Conservation (phyloP, 1,140 invertebrate genomes). For the Temnothorax longispinosus region DNA sequence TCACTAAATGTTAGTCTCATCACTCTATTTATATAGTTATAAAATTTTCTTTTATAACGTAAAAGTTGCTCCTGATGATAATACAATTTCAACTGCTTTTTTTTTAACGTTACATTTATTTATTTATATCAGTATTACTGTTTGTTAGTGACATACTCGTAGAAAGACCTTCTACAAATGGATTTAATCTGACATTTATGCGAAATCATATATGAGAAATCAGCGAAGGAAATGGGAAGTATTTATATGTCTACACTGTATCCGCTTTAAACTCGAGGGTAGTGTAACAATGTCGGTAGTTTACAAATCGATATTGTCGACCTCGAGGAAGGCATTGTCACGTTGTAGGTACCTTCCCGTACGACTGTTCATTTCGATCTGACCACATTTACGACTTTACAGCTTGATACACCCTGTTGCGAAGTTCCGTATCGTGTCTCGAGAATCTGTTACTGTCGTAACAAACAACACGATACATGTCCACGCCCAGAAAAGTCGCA, state of each 20-base stretch:
- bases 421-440: slow-evolving; percentile 27
- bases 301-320: slow-evolving; percentile 68
- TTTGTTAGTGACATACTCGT: neutral
- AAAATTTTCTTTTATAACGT: neutral
- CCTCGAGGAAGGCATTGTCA: slow-evolving; percentile 62
- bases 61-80: neutral
- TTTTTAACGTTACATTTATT: neutral
- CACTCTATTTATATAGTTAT: neutral
- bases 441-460: neutral
- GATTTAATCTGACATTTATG: neutral
- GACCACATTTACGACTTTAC: slow-evolving; percentile 62
- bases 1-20: neutral
- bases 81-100: neutral
- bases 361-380: slow-evolving; percentile 51
- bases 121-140: neutral
- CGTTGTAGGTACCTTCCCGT: slow-evolving; percentile 35
- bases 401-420: slow-evolving; percentile 27
- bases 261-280: slow-evolving; percentile 28
- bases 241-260: slow-evolving; percentile 49
- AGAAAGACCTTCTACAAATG: neutral
- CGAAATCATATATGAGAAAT: slow-evolving; percentile 2
- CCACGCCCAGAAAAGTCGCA: neutral
- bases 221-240: slow-evolving; percentile 4
- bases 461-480: slow-evolving; percentile 27
- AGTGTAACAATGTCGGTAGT: slow-evolving; percentile 39